Evolutionary conservation across 2,797 vertebrate species (phyloP), one percentile per base, ranked within the genome.

Genomic region (Muscicapa striata): DNA sequence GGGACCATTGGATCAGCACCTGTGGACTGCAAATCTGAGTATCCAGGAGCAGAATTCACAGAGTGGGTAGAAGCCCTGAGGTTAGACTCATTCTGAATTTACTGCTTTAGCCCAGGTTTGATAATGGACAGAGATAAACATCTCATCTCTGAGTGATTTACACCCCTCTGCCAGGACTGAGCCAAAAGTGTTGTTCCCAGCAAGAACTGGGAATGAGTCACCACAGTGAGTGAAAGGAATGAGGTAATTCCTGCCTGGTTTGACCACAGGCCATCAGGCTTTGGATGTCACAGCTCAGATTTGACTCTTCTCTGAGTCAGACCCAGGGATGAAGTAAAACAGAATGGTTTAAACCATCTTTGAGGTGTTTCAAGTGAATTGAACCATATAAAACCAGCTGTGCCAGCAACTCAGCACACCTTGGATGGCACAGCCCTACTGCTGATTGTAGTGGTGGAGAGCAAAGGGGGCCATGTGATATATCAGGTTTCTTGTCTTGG

Each of bases 171-270:
- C 13, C 45, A 72, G 54, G 54, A 46, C 62, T n/a, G 63, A 79
- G 63, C 21, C 17, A 9, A 51, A 89, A 43, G 5, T 13, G 38
- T 15, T 34, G 23, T 11, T n/a, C 57, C 27, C 2, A 62, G 45
- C 10, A 41, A 61, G 46, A 87, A 5, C 40, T 51, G 63, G 78
- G 54, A 93, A 69, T 76, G 59, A 58, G 27, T 94, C 68, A 89
- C 19, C 21, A 1, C 5, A 32, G 18, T 1, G n/a, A 90, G 32
- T 29, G 43, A 75, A 84, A 76, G 34, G 36, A 27, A 58, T 51
- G 59, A 95, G 70, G 75, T 79, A 62, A 94, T 87, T 79, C 59
- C 41, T 8, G 20, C 27, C 41, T 51, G n/a, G 12, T 66, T 83
- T 76, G 48, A 74, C 34, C 83, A 48, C 5, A 4, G 48, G 40